Percentiles rank a stretch among this genome's conserved stretches.
These are phyloP conservation scores for Aphaenogaster ashmeadi DNA, from an alignment of 1,140 invertebrate species.

Conservation along the genomic window DNA sequence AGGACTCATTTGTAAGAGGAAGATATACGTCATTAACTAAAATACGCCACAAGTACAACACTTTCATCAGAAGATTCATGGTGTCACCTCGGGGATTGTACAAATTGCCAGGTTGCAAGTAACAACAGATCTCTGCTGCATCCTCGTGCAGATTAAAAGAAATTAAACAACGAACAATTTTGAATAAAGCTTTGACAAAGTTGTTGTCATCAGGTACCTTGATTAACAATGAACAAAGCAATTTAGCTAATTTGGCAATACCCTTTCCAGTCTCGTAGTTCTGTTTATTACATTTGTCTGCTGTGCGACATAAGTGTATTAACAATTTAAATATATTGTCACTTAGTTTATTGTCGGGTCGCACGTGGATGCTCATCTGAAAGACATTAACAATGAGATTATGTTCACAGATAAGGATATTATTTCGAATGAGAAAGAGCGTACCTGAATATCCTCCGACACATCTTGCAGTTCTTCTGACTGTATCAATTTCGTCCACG, in stretches of 20 bases:
- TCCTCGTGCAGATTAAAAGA: slow-evolving; percentile 71
- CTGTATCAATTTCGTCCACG: slow-evolving; percentile 68
- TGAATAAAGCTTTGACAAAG: slow-evolving; percentile 76
- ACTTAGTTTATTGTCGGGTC: slow-evolving; percentile 44
- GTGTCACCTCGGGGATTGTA: slow-evolving; percentile 1
- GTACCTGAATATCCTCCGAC: slow-evolving; percentile 70
- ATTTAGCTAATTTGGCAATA: slow-evolving; percentile 66
- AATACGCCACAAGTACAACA: slow-evolving; percentile 63
- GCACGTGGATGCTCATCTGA: slow-evolving; percentile 42
- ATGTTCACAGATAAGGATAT: neutral
- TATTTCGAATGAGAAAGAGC: neutral
- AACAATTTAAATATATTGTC: slow-evolving; percentile 76
- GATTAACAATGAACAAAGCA: slow-evolving; percentile 71
- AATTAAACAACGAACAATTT: slow-evolving; percentile 75
- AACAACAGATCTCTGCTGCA: slow-evolving; percentile 72
- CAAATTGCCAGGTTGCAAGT: slow-evolving; percentile 63
- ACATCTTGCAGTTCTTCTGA: slow-evolving; percentile 54
- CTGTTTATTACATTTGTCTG: slow-evolving; percentile 70
- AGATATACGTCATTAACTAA: slow-evolving; percentile 38
- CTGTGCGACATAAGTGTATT: slow-evolving; percentile 70
- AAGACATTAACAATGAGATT: slow-evolving; percentile 40
- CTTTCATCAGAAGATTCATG: slow-evolving; percentile 58
- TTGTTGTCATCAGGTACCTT: slow-evolving; percentile 69
- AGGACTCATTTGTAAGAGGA: slow-evolving; percentile 22
- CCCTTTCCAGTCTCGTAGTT: slow-evolving; percentile 60